phyloP scores from a whole-genome alignment of 1,140 invertebrate species.

The Lasioglossum baleicum region DNA sequence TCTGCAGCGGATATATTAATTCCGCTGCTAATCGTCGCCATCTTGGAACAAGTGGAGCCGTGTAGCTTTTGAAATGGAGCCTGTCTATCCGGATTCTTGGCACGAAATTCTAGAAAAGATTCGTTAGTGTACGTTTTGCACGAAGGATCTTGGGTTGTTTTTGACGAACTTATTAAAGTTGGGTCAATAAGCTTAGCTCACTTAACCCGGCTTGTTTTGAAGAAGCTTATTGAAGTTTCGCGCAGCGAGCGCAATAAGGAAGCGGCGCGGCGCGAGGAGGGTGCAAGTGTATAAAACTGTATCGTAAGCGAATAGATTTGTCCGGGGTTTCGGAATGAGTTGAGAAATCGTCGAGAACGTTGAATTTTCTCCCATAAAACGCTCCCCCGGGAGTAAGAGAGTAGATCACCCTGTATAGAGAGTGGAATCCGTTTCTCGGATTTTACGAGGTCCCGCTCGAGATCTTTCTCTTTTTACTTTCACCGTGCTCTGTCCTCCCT shows the following conservation, averaged over 20 bases:
- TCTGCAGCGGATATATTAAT: too few relatives aligned
- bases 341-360: constrained; percentile 57
- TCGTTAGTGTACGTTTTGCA: too few relatives aligned
- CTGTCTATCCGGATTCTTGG: too few relatives aligned
- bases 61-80: too few relatives aligned
- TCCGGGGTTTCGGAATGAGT: constrained; percentile 59
- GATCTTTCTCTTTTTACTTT: constrained; percentile 49
- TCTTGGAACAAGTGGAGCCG: too few relatives aligned
- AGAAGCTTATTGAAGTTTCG: too few relatives aligned
- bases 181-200: too few relatives aligned
- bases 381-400: constrained; percentile 48
- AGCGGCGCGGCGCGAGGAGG: not conserved
- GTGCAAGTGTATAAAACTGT: constrained; percentile 41
- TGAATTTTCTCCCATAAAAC: constrained; percentile 65
- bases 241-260: not conserved
- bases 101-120: too few relatives aligned
- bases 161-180: too few relatives aligned
- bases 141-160: too few relatives aligned
- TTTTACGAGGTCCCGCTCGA: constrained; percentile 58
- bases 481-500: not conserved
- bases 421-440: constrained; percentile 64
- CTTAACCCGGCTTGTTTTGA: too few relatives aligned
- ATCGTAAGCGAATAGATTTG: constrained; percentile 63
- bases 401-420: constrained; percentile 47
- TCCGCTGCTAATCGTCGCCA: too few relatives aligned